Base-by-base conservation (phyloP, 2,797 vertebrate species). In the Xiphorhynchus erythropygius region DNA sequence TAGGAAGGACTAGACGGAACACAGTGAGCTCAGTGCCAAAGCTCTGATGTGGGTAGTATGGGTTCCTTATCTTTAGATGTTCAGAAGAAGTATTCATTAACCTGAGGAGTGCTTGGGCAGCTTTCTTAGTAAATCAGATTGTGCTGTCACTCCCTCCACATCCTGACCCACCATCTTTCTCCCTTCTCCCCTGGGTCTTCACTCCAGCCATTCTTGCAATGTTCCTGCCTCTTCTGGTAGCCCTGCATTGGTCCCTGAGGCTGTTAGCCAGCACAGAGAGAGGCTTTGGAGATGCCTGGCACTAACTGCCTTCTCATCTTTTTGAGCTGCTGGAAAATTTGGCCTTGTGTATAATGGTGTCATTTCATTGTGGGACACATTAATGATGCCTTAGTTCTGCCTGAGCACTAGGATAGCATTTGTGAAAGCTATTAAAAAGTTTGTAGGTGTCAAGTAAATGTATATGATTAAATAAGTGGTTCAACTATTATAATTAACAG, bases 401-500 rank as follows among this genome's bases (percentile, higher is more conserved):
- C 73, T 79, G 50, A 69, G 78, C 28, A 10, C 71, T 87, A 93
- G 90, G 52, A 9, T 71, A 90, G 60, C 89, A 62, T 95, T 97
- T 97, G 83, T 86, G 81, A 73, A 96, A 94, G 86, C 96, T 96
- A 96, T 94, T 97, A 95, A 97, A 97, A 97, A 96, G 88, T 97
- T 95, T 92, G 71, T 94, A 94, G 91, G 91, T 97, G 91, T 91
- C 93, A 97, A 90, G 59, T 93, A 96, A 96, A 97, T 94, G 91
- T 98, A 97, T 97, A 97, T 95, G 94, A 97, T 97, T 96, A 97
- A 97, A 96, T 98, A 97, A 98, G 92, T 97, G 89, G 97, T 98
- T 98, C 97, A 95, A 94, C 97, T 95, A 95, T 90, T 94, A 94
- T 97, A 98, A 98, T 98, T 98, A 98, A 97, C 98, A 98, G 98